Conservation (phyloP, 2,797 vertebrate species). For the Sebastes matsubarae region DNA sequence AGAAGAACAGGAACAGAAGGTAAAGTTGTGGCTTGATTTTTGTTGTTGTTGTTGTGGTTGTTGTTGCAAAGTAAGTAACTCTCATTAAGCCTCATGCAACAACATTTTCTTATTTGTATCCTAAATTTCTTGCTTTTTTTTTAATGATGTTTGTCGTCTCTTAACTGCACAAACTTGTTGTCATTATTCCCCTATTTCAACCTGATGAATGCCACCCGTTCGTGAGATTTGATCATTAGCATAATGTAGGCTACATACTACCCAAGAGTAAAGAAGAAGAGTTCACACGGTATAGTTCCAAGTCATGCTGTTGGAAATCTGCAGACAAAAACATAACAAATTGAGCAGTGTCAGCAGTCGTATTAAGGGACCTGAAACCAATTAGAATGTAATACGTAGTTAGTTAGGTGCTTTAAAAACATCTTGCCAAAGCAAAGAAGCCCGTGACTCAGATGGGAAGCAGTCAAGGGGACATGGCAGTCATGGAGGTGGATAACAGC, state of each 20-base stretch:
- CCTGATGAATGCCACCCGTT: neutral
- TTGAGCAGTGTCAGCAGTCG: neutral
- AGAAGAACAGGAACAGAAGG: conserved; percentile 82
- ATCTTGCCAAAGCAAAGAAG: neutral
- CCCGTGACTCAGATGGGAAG: neutral
- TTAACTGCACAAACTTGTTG: no score
- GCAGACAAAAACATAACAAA: neutral
- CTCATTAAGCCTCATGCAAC: neutral
- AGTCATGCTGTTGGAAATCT: neutral
- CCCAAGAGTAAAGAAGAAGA: neutral
- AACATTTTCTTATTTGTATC: neutral
- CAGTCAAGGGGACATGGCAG: neutral
- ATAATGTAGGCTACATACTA: neutral
- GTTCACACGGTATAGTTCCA: no score
- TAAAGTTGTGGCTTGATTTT: conserved; percentile 19
- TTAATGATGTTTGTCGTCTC: neutral
- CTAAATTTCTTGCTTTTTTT: neutral
- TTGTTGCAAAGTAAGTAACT: neutral
- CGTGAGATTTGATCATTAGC: neutral
- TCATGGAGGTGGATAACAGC: no score
- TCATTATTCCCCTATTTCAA: neutral
- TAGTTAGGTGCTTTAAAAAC: no score
- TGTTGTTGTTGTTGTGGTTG: neutral
- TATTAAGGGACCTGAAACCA: neutral
- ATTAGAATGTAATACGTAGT: neutral